Conservation (phyloP, 2,888 invertebrate species). For the Melieria omissa region DNA sequence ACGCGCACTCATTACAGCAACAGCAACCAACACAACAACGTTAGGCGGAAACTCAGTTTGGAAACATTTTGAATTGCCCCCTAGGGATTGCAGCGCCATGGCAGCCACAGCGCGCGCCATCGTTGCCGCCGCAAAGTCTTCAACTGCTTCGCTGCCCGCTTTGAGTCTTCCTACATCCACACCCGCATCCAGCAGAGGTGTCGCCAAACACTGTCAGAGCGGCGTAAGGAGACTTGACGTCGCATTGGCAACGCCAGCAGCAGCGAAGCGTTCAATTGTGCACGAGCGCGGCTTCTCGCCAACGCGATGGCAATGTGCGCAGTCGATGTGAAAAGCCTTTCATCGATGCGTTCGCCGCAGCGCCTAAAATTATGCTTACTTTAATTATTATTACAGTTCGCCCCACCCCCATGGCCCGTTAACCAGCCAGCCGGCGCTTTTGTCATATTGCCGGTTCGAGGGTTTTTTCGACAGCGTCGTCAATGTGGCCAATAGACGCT, state of each 20-base stretch:
- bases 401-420: background rate
- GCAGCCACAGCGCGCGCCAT: background rate
- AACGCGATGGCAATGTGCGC: background rate
- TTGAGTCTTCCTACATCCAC: background rate
- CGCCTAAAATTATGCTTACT: conserved; percentile 28
- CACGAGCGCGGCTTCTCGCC: background rate
- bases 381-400: conserved; percentile 25
- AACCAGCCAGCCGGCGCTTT: background rate
- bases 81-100: background rate
- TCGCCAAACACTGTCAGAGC: too few relatives aligned
- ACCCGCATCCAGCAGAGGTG: too few relatives aligned
- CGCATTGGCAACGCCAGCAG: conserved; percentile 6
- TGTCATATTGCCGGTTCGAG: background rate
- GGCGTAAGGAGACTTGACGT: background rate
- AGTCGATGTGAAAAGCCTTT: conserved; percentile 11
- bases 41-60: conserved; percentile 4
- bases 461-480: background rate
- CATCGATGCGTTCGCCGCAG: conserved; percentile 24
- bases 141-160: background rate
- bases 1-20: background rate
- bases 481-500: conserved; percentile 11
- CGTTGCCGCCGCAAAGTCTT: background rate
- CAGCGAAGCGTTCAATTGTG: background rate
- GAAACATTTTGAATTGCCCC: conserved; percentile 14
- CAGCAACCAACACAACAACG: background rate